phyloP scores from a whole-genome alignment of 2,113 vertebrate species.

The Podilymbus podiceps region DNA sequence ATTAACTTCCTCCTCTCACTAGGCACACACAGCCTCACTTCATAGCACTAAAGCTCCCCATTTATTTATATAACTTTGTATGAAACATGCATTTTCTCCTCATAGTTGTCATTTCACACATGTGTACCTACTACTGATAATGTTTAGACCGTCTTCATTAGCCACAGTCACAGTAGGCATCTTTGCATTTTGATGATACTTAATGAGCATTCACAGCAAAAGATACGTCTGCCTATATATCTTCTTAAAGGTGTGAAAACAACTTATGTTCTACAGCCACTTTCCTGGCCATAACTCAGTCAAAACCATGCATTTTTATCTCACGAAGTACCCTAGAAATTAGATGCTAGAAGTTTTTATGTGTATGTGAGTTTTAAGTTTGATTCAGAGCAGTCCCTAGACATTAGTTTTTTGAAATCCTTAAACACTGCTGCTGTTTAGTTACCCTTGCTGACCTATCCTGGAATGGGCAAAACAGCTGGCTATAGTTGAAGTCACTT shows the following conservation, averaged over 20 bases:
- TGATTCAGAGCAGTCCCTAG: not conserved
- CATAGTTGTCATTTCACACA: not conserved
- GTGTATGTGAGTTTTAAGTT: not conserved
- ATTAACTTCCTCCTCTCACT: not conserved
- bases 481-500: not conserved
- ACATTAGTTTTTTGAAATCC: not conserved
- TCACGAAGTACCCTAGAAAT: not conserved
- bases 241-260: not conserved
- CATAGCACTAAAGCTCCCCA: not conserved
- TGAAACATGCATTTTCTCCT: not conserved
- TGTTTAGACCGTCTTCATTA: not conserved
- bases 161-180: not conserved
- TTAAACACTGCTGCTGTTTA: not conserved
- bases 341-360: not conserved
- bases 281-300: not conserved
- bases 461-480: not conserved
- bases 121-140: not conserved
- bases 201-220: not conserved
- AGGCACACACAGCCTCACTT: not conserved
- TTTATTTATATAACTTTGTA: not conserved
- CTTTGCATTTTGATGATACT: not conserved
- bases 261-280: not conserved
- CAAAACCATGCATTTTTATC: not conserved
- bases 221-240: not conserved
- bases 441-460: not conserved